These are phyloP conservation scores for Agriopis marginaria DNA, from an alignment of 2,888 invertebrate species.

Conservation along the genomic window DNA sequence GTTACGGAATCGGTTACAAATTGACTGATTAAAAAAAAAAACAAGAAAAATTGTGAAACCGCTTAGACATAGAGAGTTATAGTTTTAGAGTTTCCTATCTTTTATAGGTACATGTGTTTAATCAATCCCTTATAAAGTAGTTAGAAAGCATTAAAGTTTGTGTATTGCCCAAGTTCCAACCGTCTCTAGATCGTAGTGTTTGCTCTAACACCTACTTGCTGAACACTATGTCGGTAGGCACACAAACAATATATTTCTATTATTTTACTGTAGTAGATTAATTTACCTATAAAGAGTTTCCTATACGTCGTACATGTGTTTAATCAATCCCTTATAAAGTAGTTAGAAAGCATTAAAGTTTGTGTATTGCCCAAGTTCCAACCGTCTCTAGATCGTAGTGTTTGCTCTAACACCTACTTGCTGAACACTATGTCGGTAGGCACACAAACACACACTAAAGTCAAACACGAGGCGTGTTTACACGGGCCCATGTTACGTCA, in stretches of 20 bases:
- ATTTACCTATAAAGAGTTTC: neutral
- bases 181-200: constrained; percentile 12
- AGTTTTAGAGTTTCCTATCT: neutral
- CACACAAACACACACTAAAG: constrained; percentile 35
- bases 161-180: constrained; percentile 5
- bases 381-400: constrained; percentile 7
- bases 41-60: too few relatives aligned
- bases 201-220: constrained; percentile 23
- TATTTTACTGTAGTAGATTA: neutral
- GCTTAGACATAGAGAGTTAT: too few relatives aligned
- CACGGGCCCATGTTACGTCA: constrained; percentile 53
- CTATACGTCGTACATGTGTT: neutral
- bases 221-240: constrained; percentile 22
- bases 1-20: too few relatives aligned
- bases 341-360: constrained; percentile 1
- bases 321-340: neutral
- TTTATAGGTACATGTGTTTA: neutral
- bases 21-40: too few relatives aligned
- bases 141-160: neutral
- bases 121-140: neutral
- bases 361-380: constrained; percentile 1
- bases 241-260: constrained; percentile 16
- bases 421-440: constrained; percentile 21
- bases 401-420: constrained; percentile 25
- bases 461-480: constrained; percentile 44